Evolutionary conservation across 2,888 invertebrate genomes (phyloP).

Genomic region (Apantesis nais): DNA sequence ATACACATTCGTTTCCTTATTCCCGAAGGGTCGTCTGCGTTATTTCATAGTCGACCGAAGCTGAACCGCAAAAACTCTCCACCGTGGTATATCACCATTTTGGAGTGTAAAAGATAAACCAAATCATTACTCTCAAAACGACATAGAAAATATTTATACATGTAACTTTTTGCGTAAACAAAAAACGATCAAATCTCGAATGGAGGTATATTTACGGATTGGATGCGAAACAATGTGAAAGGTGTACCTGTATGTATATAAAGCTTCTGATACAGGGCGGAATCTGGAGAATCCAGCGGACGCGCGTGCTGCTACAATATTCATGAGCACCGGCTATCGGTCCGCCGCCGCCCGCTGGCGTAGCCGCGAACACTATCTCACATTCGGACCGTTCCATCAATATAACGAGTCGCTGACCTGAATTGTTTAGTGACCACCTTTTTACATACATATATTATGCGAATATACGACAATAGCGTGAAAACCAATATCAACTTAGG

Average conservation of each 20-base stretch:
- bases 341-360: constrained; percentile 38
- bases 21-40: constrained; percentile 38
- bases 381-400: constrained; percentile 72
- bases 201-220: constrained; percentile 47
- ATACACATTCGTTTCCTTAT: constrained; percentile 39
- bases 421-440: constrained; percentile 71
- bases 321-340: constrained; percentile 66
- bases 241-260: constrained; percentile 50
- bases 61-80: constrained; percentile 44
- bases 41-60: constrained; percentile 40
- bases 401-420: constrained; percentile 73
- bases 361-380: constrained; percentile 64
- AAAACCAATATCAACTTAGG: constrained; percentile 34
- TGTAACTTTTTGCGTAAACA: constrained; percentile 49
- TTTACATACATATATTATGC: constrained; percentile 49
- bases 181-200: constrained; percentile 48
- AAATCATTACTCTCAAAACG: constrained; percentile 42
- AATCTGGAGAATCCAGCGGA: constrained; percentile 68
- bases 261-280: constrained; percentile 61
- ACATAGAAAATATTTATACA: constrained; percentile 47
- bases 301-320: constrained; percentile 71
- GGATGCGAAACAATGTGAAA: constrained; percentile 60
- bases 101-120: constrained; percentile 47
- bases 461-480: constrained; percentile 47
- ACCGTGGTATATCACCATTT: constrained; percentile 47